Evolutionary conservation across 2,113 vertebrate species (phyloP).

Genomic region (Phodopus roborovskii): DNA sequence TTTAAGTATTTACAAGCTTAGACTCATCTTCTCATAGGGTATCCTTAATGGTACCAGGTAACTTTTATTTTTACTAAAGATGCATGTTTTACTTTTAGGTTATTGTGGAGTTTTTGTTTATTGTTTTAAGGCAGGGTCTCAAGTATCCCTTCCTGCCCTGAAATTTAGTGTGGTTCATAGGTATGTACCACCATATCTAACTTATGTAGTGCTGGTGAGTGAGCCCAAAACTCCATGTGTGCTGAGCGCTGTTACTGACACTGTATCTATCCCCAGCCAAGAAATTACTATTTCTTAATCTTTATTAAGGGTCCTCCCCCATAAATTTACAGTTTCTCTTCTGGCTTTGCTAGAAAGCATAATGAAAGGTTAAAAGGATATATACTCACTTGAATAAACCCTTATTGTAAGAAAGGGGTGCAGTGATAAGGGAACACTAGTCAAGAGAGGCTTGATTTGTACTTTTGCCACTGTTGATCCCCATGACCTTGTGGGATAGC

Average conservation of each 20-base stretch:
- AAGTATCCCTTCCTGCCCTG: neutral
- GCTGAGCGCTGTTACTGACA: neutral
- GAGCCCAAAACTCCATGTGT: neutral
- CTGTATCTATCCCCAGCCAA: neutral
- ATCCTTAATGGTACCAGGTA: neutral
- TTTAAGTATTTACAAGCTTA: conserved; percentile 8
- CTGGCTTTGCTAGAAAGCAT: conserved; percentile 21
- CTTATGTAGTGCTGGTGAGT: neutral
- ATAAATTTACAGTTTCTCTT: conserved; percentile 24
- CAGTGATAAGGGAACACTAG: neutral
- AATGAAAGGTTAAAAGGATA: neutral
- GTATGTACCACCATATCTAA: neutral
- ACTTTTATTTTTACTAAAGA: neutral
- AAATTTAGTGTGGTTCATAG: neutral
- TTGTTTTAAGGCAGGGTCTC: neutral
- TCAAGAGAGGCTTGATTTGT: neutral
- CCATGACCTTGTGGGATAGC: neutral
- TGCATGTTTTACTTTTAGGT: neutral
- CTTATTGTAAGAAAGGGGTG: neutral
- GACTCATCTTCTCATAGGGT: neutral
- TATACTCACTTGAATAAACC: conserved; percentile 11
- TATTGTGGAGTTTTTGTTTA: neutral
- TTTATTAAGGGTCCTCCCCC: neutral
- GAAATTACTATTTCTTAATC: neutral
- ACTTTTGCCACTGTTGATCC: neutral